These are phyloP conservation scores for Autographa gamma DNA, from an alignment of 2,888 invertebrate genomes.

Conservation along the genomic window DNA sequence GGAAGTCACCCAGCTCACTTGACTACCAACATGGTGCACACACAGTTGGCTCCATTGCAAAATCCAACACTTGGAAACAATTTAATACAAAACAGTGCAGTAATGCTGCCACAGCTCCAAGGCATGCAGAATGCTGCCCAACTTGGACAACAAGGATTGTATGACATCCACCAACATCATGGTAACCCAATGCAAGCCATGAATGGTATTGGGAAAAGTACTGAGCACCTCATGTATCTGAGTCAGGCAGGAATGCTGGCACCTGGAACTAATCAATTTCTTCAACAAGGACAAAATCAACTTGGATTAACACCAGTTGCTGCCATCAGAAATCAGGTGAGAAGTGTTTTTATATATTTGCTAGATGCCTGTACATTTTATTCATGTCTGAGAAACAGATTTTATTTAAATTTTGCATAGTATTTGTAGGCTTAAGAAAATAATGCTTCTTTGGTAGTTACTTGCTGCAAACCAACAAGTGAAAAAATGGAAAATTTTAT, in stretches of 20 bases:
- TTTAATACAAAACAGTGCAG: slow-evolving; percentile 83
- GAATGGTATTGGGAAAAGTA: slow-evolving; percentile 86
- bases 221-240: slow-evolving; percentile 86
- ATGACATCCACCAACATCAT: slow-evolving; percentile 86
- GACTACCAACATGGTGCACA: slow-evolving; percentile 87
- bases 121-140: slow-evolving; percentile 87
- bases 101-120: slow-evolving; percentile 86
- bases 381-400: slow-evolving; percentile 6
- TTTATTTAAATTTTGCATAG: background rate
- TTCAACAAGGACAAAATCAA: slow-evolving; percentile 90
- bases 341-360: slow-evolving; percentile 45
- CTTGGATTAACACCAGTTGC: slow-evolving; percentile 86
- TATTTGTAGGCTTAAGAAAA: background rate
- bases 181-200: slow-evolving; percentile 86
- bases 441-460: background rate
- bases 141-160: slow-evolving; percentile 85
- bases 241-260: slow-evolving; percentile 88
- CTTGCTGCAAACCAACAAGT: too few species aligned
- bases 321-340: slow-evolving; percentile 86
- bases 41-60: slow-evolving; percentile 87
- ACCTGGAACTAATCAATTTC: slow-evolving; percentile 89
- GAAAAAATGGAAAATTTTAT: too few species aligned
- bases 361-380: slow-evolving; percentile 1
- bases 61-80: slow-evolving; percentile 84
- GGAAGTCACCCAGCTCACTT: slow-evolving; percentile 85